Evolutionary conservation across 2,888 invertebrate genomes (phyloP), one percentile per base, ranked within the genome.

Genomic region (Plebejus argus): DNA sequence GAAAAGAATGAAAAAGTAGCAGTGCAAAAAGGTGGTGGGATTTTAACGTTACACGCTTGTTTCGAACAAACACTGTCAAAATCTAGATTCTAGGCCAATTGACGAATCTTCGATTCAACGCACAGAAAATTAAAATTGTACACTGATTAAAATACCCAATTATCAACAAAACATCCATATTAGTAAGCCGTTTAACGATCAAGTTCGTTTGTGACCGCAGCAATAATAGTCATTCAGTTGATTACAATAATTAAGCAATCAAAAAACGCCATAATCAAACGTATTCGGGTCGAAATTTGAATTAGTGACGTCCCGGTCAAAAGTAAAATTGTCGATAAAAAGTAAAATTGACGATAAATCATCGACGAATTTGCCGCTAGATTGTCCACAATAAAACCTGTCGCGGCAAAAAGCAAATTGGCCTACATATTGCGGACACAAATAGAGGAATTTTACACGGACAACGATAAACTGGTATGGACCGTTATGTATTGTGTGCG

Each of bases 361-460:
- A 45, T 35, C 58, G 15, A 53, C 49, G 66, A 61, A 28, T 76
- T 76, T 76, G 45, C 71, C 71, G 70, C 77, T 77, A 78, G 23
- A 56, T 58, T 61, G 35, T 75, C 45, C 66, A 66, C 66, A 75
- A 66, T 70, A 85, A 88, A 91, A 92, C 91, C 90, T 90, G 91
- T 91, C 87, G 86, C 83, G 82, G 85, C 81, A 86, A 89, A 87
- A 88, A 88, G 81, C 87, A 86, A 74, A 74, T 86, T 89, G 91
- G 84, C 93, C 93, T 87, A 92, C 91, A 90, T 90, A 88, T 85
- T 80, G 82, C 85, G 85, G 85, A 85, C 87, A 88, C 87, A 89
- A 90, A 90, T 89, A 89, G 87, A 89, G 85, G 89, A 88, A 89
- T 88, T 88, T 87, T 89, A 89, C 88, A 87, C 87, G 86, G 86